phyloP scores from a whole-genome alignment of 2,888 invertebrate species.

The Patella caerulea region DNA sequence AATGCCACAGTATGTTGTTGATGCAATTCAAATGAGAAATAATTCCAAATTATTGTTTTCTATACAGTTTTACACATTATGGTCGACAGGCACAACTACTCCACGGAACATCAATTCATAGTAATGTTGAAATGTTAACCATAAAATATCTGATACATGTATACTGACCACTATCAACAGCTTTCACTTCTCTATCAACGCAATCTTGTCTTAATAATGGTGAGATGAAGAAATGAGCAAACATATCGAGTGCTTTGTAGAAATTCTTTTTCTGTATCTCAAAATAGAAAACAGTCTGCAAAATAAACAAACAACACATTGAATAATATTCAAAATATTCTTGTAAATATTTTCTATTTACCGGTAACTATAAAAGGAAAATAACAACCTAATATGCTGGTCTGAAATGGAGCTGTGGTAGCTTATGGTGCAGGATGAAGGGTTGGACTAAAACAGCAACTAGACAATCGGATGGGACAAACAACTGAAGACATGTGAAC shows the following conservation, averaged over 20 bases:
- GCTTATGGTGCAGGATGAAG: too few relatives aligned
- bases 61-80: neutral
- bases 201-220: conserved; percentile 88
- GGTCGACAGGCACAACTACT: neutral
- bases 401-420: too few relatives aligned
- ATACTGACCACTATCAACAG: conserved; percentile 85
- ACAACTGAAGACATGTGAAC: too few relatives aligned
- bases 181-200: conserved; percentile 88
- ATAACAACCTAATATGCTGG: too few relatives aligned
- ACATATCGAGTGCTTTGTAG: conserved; percentile 83
- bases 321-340: too few relatives aligned
- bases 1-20: neutral
- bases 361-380: too few relatives aligned
- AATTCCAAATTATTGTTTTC: neutral
- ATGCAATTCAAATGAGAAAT: neutral
- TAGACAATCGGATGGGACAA: too few relatives aligned
- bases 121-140: neutral
- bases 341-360: too few relatives aligned
- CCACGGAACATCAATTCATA: neutral
- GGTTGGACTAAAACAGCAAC: too few relatives aligned
- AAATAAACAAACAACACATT: conserved; percentile 21
- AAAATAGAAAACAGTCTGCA: conserved; percentile 86
- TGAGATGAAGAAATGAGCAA: conserved; percentile 89
- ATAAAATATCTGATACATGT: neutral
- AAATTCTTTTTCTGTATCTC: conserved; percentile 87